Base-by-base conservation (phyloP, 2,113 vertebrate species). In the Ciconia stormi region DNA sequence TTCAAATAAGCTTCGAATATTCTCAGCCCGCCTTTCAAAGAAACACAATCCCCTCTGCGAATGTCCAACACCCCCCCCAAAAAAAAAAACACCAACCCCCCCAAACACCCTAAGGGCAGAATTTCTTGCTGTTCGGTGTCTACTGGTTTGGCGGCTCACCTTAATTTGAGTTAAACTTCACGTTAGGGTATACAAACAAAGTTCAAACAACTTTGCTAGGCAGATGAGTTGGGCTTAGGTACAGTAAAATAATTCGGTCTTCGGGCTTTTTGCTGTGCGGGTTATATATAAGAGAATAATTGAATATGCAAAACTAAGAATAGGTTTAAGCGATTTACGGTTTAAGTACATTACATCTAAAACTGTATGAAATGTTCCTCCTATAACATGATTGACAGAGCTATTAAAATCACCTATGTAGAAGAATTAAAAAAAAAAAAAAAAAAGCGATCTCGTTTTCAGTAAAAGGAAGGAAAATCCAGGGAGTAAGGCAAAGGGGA, bases 351-450 rank as follows among this genome's bases (percentile, higher is more conserved):
- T 97, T 93, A 49, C 62, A 86, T 89, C 96, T 85, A 95, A 84
- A 94, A 97, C 73, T 92, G 93, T 97, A 94, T 95, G 44, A 95
- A 97, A 88, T 91, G 95, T 92, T 97, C 79, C 85, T 94, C 94
- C 92, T 97, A 91, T 84, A 87, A 85, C 30, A 20, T 97, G 98
- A 97, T 95, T 97, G 97, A 95, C 84, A 86, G 95, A 95, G 76
- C 95, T 98, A 97, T 97, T 98, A 96, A 97, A 97, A 93, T 89
- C 89, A 74, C 92, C 85, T 92, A 34, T 96, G 87, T 87, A 58
- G 63, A 97, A 94, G 95, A 97, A 92, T 88, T 84, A 36, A 40
- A 46, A 53, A 46, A 73, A 71, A 55, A 67, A 73, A 67, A 73
- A 9, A 53, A 71, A 77, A 74, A 89, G 8, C 56, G 63, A 85